Evolutionary conservation across 2,797 vertebrate species (phyloP), one percentile per base, ranked within the genome.

Genomic region (Poeciliopsis paucimaculata): DNA sequence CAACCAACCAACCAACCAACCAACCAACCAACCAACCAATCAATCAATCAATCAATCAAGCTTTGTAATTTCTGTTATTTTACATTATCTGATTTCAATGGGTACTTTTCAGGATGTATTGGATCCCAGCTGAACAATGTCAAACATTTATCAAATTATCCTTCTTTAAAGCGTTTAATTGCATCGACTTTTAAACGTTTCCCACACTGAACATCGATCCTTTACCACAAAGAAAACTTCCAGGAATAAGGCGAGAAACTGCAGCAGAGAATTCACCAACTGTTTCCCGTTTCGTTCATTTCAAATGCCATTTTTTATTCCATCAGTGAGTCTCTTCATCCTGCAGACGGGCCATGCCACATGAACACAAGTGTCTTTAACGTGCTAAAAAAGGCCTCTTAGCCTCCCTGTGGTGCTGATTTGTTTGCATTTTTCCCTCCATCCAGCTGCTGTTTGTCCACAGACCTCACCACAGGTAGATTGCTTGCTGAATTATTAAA

Each of bases 401-500:
- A 39, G 16, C 79, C 76, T 74, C 76, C 68, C 72, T 45, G 72
- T 71, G 80, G 46, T 26, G 49, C 77, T 55, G 55, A 85, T 91
- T 82, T 91, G 78, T 89, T 85, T 84, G 76, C 91, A 82, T 91
- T 87, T 90, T 79, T 86, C 78, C 76, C 85, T 81, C 45, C 13
- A 57, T 78, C 81, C 39, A 62, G 84, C 82, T 39, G 73, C 16
- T 41, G 77, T 74, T 84, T 51, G 5, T 86, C 87, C 77, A 73
- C 84, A 88, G 78, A 89, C 84, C 53, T 66, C 77, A 75, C 84
- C 75, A 41, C 79, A 89, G 86, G 87, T 91, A 93, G 92, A 95
- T 94, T 94, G 93, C 89, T 77, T 90, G 39, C 78, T 96, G 91
- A 95, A 95, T 95, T 94, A 95, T 96, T 95, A 80, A 96, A 93